Conservation (phyloP, 2,797 vertebrate species). For the Mallotus villosus region DNA sequence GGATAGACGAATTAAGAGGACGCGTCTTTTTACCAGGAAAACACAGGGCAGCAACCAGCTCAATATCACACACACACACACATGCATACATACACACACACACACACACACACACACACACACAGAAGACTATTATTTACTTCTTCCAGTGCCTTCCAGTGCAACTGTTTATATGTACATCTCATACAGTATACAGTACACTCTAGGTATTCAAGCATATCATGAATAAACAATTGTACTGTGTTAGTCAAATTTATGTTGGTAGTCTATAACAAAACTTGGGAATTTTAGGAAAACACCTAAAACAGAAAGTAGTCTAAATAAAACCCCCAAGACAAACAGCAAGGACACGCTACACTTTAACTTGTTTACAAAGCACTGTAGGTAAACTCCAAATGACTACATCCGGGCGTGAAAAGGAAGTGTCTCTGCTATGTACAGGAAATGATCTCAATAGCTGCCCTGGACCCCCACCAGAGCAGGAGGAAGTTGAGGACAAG, state of each 20-base stretch:
- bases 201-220: background rate
- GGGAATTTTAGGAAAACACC: constrained; percentile 14
- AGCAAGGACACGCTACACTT: constrained; percentile 58
- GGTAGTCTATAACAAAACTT: background rate
- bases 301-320: constrained; percentile 5
- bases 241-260: background rate
- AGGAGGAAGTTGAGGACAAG: constrained; percentile 68
- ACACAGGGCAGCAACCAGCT: background rate
- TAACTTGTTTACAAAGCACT: constrained; percentile 58
- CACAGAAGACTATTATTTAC: background rate
- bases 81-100: background rate
- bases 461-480: constrained; percentile 42
- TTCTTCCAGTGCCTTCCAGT: background rate
- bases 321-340: constrained; percentile 33
- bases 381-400: constrained; percentile 50
- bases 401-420: constrained; percentile 45
- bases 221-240: background rate
- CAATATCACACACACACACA: background rate
- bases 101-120: constrained; percentile 5
- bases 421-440: constrained; percentile 53
- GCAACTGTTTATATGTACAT: background rate
- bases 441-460: constrained; percentile 53
- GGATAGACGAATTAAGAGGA: constrained; percentile 20
- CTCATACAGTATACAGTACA: background rate
- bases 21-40: constrained; percentile 8